Evolutionary conservation across 2,797 vertebrate genomes (phyloP).

Genomic region (Harpagifer antarcticus): DNA sequence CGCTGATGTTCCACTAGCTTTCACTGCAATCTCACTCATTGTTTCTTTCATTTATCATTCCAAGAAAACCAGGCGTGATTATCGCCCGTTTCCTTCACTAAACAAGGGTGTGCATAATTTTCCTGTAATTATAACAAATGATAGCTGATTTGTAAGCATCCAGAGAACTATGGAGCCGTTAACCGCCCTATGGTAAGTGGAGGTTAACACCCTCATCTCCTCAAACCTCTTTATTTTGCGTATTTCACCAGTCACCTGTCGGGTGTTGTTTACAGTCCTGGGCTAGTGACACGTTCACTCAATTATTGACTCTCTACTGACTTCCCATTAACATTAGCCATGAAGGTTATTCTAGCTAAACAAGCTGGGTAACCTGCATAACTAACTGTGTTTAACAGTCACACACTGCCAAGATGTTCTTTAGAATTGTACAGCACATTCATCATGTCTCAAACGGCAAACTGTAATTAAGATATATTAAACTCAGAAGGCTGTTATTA

Average conservation of each 20-base stretch:
- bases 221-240: background rate
- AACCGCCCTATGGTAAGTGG: background rate
- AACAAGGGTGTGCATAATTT: background rate
- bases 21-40: background rate
- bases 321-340: background rate
- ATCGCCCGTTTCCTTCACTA: background rate
- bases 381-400: constrained; percentile 1
- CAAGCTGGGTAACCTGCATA: constrained; percentile 15
- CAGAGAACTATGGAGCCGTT: background rate
- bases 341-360: constrained; percentile 5
- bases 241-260: background rate
- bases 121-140: background rate
- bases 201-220: background rate
- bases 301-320: background rate
- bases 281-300: background rate
- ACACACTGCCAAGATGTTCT: constrained; percentile 1
- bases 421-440: background rate
- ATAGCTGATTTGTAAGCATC: background rate
- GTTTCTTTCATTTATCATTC: background rate
- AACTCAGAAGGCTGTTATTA: background rate
- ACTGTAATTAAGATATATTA: constrained; percentile 20
- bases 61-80: background rate
- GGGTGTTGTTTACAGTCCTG: background rate
- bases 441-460: background rate
- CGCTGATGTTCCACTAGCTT: background rate